These are phyloP conservation scores for Zophobas atratus DNA, from an alignment of 1,140 invertebrate genomes.

Conservation along the genomic window DNA sequence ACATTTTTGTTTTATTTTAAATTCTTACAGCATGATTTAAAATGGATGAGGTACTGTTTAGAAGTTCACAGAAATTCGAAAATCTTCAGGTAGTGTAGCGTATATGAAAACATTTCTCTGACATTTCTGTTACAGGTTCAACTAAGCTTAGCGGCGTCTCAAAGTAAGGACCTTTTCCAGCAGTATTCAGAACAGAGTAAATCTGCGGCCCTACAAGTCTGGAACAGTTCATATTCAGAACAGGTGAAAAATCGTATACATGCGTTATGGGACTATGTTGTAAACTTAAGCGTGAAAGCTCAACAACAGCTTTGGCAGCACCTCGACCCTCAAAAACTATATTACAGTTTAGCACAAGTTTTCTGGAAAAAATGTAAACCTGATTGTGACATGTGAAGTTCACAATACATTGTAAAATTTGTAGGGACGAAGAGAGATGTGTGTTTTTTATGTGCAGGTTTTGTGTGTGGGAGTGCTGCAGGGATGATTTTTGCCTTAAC, in stretches of 20 bases:
- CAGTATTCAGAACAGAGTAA: conserved; percentile 64
- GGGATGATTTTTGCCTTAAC: conserved; percentile 69
- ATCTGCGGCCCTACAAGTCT: conserved; percentile 64
- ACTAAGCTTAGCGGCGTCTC: conserved; percentile 64
- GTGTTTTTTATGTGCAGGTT: conserved; percentile 69
- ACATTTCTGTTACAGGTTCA: conserved; percentile 65
- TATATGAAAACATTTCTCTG: background rate
- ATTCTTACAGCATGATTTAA: conserved; percentile 27
- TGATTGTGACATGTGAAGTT: conserved; percentile 43
- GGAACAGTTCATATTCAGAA: conserved; percentile 64
- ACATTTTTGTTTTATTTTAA: conserved; percentile 11
- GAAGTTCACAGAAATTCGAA: conserved; percentile 64
- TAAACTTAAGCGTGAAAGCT: conserved; percentile 63
- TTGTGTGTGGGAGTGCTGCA: conserved; percentile 70
- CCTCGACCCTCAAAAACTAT: conserved; percentile 59
- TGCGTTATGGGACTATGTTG: conserved; percentile 62
- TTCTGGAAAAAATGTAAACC: conserved; percentile 60
- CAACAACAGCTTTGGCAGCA: conserved; percentile 64
- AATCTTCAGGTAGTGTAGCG: conserved; percentile 62
- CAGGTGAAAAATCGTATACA: conserved; percentile 65
- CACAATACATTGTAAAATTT: conserved; percentile 63
- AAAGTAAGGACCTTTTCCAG: conserved; percentile 67
- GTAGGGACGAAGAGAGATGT: conserved; percentile 68
- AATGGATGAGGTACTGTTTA: conserved; percentile 65
- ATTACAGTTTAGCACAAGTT: conserved; percentile 54